Conservation (phyloP, 1,140 invertebrate species). For the Holcopasites calliopsidis region DNA sequence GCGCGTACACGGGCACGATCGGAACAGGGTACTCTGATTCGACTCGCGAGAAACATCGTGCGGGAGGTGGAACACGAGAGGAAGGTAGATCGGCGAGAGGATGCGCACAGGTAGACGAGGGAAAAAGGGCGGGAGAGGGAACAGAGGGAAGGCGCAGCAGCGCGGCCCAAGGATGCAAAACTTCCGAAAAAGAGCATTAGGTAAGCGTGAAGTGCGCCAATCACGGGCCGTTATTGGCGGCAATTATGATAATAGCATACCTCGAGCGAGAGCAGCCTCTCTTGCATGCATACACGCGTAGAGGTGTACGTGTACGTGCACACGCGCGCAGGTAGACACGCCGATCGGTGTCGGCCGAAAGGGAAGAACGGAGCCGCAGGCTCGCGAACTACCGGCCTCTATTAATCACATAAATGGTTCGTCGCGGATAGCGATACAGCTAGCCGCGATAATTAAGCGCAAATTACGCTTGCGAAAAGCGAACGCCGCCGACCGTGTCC, state of each 20-base stretch:
- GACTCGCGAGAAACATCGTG: not conserved
- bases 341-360: conserved; percentile 27
- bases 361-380: conserved; percentile 55
- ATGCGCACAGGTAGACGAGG: conserved; percentile 15
- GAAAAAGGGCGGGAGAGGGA: not conserved
- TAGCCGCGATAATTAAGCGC: conserved; percentile 72
- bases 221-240: conserved; percentile 78
- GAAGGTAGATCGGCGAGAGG: not conserved
- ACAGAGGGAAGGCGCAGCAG: conserved; percentile 40
- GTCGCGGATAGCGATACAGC: conserved; percentile 75
- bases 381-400: conserved; percentile 73
- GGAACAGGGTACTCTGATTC: not conserved
- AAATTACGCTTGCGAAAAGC: conserved; percentile 68
- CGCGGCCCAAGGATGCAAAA: conserved; percentile 66
- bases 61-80: not conserved
- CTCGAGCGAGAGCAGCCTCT: conserved; percentile 72
- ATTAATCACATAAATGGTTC: conserved; percentile 79
- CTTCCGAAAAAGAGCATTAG: conserved; percentile 75
- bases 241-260: conserved; percentile 80
- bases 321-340: conserved; percentile 38
- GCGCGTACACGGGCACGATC: not conserved
- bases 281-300: conserved; percentile 52
- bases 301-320: conserved; percentile 27
- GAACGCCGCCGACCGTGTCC: not conserved
- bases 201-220: conserved; percentile 77